Conservation (phyloP, 2,797 vertebrate species). For the Alectoris magna region DNA sequence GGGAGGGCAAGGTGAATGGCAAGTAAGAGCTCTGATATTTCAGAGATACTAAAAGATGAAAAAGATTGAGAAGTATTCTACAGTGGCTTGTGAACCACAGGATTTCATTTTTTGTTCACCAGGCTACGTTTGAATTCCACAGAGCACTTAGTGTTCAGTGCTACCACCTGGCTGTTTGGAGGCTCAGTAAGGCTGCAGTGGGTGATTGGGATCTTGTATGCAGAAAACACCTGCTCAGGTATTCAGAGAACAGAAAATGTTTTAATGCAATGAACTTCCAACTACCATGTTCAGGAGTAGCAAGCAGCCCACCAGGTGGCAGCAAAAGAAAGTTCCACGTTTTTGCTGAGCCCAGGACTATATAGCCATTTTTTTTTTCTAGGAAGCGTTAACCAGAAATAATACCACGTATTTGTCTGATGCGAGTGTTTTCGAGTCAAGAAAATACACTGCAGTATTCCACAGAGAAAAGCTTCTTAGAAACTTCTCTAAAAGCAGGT, state of each 20-base stretch:
- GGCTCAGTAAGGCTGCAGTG: neutral
- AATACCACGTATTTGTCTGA: neutral
- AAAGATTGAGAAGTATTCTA: neutral
- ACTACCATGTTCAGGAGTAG: neutral
- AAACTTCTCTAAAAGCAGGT: neutral
- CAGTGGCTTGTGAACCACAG: neutral
- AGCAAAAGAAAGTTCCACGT: conserved; percentile 69
- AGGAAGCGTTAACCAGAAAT: neutral
- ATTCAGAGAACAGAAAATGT: neutral
- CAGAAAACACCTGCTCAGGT: neutral
- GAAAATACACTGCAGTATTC: neutral
- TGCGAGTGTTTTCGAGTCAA: neutral
- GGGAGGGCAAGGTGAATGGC: neutral
- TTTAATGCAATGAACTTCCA: neutral
- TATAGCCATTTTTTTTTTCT: neutral
- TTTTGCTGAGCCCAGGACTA: neutral
- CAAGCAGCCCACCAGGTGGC: conserved; percentile 73
- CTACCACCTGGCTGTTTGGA: neutral
- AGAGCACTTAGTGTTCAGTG: neutral
- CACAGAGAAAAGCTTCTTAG: neutral
- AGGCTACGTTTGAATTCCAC: neutral
- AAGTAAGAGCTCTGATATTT: neutral
- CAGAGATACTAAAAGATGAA: neutral
- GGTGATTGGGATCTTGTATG: neutral
- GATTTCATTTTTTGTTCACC: neutral